Evolutionary conservation across 2,113 vertebrate genomes (phyloP).

Genomic region (Chinchilla lanigera): DNA sequence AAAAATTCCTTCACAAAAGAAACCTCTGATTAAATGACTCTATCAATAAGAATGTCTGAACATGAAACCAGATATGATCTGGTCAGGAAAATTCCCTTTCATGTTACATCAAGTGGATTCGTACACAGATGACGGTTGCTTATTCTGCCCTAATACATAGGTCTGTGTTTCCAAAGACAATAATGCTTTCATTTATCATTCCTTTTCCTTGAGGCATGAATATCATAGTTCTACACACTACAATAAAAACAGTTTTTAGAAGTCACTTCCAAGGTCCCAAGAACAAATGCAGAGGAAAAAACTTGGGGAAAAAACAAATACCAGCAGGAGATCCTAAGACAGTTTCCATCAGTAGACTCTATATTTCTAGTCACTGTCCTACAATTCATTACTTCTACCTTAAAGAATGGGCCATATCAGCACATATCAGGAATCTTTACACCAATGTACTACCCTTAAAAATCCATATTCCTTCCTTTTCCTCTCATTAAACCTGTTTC

Average conservation of each 20-base stretch:
- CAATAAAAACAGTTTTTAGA: constrained; percentile 36
- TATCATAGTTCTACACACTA: background rate
- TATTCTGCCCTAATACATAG: constrained; percentile 18
- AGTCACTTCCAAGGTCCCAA: constrained; percentile 55
- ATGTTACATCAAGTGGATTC: constrained; percentile 65
- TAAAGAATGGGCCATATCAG: background rate
- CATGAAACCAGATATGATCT: constrained; percentile 66
- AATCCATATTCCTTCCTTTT: background rate
- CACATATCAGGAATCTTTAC: background rate
- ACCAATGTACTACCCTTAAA: background rate
- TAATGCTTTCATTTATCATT: constrained; percentile 44
- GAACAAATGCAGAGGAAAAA: constrained; percentile 50
- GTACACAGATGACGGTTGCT: constrained; percentile 7
- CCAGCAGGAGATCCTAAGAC: background rate
- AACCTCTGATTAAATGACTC: constrained; percentile 72
- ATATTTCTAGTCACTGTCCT: background rate
- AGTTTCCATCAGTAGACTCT: background rate
- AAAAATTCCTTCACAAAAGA: constrained; percentile 53
- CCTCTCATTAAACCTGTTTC: background rate
- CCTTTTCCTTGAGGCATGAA: constrained; percentile 26
- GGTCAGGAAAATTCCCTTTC: constrained; percentile 70
- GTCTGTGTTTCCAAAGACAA: constrained; percentile 62
- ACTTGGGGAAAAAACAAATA: background rate
- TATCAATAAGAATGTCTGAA: constrained; percentile 74
- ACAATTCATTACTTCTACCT: background rate